Conservation (phyloP, 2,888 invertebrate genomes). For the Drosophila tripunctata region DNA sequence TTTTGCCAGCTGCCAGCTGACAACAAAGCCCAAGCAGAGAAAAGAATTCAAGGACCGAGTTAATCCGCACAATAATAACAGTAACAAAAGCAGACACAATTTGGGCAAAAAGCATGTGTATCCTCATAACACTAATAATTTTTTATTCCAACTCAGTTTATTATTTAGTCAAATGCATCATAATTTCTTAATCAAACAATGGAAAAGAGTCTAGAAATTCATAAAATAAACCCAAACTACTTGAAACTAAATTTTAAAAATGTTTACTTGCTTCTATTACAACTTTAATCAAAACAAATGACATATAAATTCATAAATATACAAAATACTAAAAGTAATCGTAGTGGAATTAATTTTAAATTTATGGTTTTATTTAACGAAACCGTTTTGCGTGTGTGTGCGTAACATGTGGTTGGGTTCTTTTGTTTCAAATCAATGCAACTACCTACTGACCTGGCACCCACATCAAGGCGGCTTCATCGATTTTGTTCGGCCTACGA, state of each 20-base stretch:
- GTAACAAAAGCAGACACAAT: too few species aligned
- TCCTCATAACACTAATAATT: too few species aligned
- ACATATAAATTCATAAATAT: too few species aligned
- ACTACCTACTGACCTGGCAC: constrained; percentile 23
- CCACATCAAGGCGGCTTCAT: constrained; percentile 43
- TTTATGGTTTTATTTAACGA: constrained; percentile 24
- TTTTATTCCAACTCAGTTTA: background rate
- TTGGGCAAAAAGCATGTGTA: too few species aligned
- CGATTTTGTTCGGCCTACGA: constrained; percentile 36
- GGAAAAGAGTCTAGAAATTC: too few species aligned
- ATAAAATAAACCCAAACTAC: too few species aligned
- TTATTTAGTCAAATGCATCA: background rate
- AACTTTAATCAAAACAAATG: background rate
- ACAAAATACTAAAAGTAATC: background rate
- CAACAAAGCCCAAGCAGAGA: background rate
- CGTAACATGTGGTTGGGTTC: constrained; percentile 22
- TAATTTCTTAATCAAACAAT: too few species aligned
- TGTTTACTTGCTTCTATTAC: background rate
- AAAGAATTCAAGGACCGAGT: too few species aligned
- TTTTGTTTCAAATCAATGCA: constrained; percentile 54
- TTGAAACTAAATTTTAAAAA: too few species aligned
- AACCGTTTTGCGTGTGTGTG: background rate
- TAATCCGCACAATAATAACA: too few species aligned
- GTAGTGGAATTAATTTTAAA: constrained; percentile 19
- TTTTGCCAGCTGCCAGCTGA: constrained; percentile 21